Evolutionary conservation across 2,888 invertebrate species (phyloP), one percentile per base, ranked within the genome.

Genomic region (Halictus quadricinctus): DNA sequence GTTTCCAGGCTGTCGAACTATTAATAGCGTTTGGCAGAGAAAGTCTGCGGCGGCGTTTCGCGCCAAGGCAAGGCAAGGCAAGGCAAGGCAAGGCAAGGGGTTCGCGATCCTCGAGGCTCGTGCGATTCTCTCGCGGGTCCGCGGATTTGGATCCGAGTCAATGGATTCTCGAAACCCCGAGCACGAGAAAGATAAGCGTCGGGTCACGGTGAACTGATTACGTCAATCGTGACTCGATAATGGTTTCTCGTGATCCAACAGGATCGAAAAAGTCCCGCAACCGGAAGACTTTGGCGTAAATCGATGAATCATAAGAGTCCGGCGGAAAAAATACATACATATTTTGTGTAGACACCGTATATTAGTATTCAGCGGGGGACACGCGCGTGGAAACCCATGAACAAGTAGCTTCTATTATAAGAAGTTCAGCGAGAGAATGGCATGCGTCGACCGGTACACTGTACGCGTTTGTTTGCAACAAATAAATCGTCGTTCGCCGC

Each of bases 21-120:
- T 91, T 90, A 91, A 91, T 91, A 91, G 90, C 84, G 43, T 88
- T 88, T 83, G 83, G 82, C 88, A 90, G 89, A 88, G 89, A 91
- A 91, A 91, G 90, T 90, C 70, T 18, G 46, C 54, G 72, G 60
- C 50, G 43, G 69, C 36, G 73, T 85, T 89, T 87, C 75, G 60
- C 64, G 58, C 41, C 60, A 82, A 5, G 36, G 36, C 36, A 29
- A 29, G 29, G 29, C 29, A 36, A 36, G 36, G 36, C 36, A 36
- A 84, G 70, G 79, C 36, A 29, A 29, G 29, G 29, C 29, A 36
- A 36, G 36, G 36, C 36, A 36, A 84, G 70, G 79, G 74, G 78
- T 80, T 87, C n/a, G 79, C 66, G 54, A 82, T 73, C 25, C 41
- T 58, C 72, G 66, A 83, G 66, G 21, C 54, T 43, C 72, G 48